Conservation (phyloP, 2,888 invertebrate genomes). For the Dryobota labecula region DNA sequence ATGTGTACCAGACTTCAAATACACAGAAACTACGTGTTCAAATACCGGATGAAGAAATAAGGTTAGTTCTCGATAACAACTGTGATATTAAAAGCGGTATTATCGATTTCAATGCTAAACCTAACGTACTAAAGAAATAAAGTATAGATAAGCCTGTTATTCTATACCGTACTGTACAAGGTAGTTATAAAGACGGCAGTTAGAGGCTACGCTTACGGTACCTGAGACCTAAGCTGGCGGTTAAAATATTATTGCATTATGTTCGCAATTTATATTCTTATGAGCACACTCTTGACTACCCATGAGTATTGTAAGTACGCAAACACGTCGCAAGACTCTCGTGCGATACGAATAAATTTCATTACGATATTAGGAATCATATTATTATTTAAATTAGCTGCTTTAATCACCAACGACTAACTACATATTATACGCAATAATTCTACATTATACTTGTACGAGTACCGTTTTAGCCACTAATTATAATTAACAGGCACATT, state of each 20-base stretch:
- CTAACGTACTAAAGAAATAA: constrained; percentile 72
- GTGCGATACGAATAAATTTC: constrained; percentile 29
- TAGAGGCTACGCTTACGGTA: constrained; percentile 82
- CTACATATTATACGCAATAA: constrained; percentile 21
- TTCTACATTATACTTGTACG: constrained; percentile 15
- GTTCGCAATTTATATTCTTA: constrained; percentile 63
- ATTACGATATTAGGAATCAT: constrained; percentile 39
- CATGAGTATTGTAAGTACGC: constrained; percentile 35
- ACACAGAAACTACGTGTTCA: constrained; percentile 40
- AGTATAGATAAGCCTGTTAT: constrained; percentile 59
- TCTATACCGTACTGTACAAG: constrained; percentile 32
- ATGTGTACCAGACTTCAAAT: constrained; percentile 31
- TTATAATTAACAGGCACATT: constrained; percentile 41
- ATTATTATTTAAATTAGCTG: constrained; percentile 47
- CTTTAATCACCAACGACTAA: constrained; percentile 19
- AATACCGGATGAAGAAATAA: constrained; percentile 56
- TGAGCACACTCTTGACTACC: constrained; percentile 31
- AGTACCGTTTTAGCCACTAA: constrained; percentile 35
- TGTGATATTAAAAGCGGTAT: constrained; percentile 57
- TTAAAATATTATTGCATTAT: constrained; percentile 65
- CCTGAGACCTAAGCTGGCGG: constrained; percentile 73
- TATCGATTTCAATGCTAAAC: constrained; percentile 74
- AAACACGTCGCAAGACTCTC: constrained; percentile 35
- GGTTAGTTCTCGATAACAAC: constrained; percentile 59
- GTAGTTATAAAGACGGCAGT: constrained; percentile 61